Conservation (phyloP, 2,888 invertebrate genomes). For the Carpatolechia fugitivella region DNA sequence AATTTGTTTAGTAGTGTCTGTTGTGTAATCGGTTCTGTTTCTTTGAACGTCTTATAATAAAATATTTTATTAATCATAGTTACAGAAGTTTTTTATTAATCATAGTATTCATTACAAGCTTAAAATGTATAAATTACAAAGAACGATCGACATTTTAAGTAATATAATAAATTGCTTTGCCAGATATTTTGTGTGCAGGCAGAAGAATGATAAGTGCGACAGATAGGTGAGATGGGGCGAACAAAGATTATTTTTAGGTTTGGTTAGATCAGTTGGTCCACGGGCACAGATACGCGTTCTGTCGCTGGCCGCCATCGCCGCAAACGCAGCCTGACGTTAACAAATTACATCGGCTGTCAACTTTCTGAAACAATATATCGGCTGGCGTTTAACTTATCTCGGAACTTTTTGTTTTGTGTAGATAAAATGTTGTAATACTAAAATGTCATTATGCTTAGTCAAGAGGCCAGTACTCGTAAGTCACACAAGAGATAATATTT, state of each 20-base stretch:
- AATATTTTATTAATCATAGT: no score
- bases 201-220: slow-evolving; percentile 56
- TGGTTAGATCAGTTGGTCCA: slow-evolving; percentile 45
- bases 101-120: no score
- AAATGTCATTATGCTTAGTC: slow-evolving; percentile 74
- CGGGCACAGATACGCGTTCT: slow-evolving; percentile 41
- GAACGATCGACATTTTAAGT: slow-evolving; percentile 1
- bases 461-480: slow-evolving; percentile 60
- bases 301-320: slow-evolving; percentile 34
- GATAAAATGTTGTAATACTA: slow-evolving; percentile 77
- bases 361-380: slow-evolving; percentile 77
- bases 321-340: slow-evolving; percentile 63
- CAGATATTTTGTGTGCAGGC: slow-evolving; percentile 50
- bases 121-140: slow-evolving; percentile 1
- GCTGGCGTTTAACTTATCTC: slow-evolving; percentile 76
- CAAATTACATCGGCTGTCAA: slow-evolving; percentile 75
- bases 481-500: slow-evolving; percentile 67
- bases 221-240: slow-evolving; percentile 47
- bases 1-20: no score
- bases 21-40: no score
- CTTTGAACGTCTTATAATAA: no score
- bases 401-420: slow-evolving; percentile 71
- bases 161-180: slow-evolving; percentile 42
- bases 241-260: slow-evolving; percentile 61
- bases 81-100: no score